phyloP scores from a whole-genome alignment of 2,888 invertebrate species.

The Lasioglossum zephyrum region DNA sequence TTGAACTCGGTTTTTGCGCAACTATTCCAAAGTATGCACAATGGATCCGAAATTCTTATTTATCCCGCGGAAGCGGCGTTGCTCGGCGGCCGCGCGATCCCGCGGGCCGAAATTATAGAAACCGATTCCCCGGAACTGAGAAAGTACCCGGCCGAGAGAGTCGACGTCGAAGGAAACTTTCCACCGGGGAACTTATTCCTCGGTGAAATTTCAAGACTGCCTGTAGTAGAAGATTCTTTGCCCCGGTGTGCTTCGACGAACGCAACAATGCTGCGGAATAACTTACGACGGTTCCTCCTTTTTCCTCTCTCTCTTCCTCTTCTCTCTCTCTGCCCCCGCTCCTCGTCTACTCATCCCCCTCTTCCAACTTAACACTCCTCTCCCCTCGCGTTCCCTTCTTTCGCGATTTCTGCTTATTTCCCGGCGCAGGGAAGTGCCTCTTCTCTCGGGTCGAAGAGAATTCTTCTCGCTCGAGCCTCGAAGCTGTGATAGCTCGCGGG shows the following conservation, averaged over 20 bases:
- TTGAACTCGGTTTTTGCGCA: neutral
- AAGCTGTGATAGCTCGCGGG: neutral
- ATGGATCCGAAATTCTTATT: slow-evolving; percentile 12
- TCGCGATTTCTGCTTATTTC: slow-evolving; percentile 28
- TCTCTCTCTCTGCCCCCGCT: neutral
- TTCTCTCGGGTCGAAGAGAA: slow-evolving; percentile 36
- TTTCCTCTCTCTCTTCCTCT: neutral
- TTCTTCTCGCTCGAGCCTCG: slow-evolving; percentile 25
- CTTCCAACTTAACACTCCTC: neutral
- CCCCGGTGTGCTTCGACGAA: slow-evolving; percentile 23
- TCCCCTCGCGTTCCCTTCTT: neutral
- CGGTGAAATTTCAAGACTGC: slow-evolving; percentile 36
- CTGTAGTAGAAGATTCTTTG: slow-evolving; percentile 25
- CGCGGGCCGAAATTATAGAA: neutral
- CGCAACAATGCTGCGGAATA: slow-evolving; percentile 47
- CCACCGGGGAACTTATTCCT: slow-evolving; percentile 23
- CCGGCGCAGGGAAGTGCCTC: slow-evolving; percentile 20
- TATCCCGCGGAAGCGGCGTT: neutral
- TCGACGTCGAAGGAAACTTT: slow-evolving; percentile 21
- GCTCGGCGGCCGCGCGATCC: neutral
- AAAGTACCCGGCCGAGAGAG: slow-evolving; percentile 3
- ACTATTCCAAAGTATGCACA: slow-evolving; percentile 23
- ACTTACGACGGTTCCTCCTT: slow-evolving; percentile 27
- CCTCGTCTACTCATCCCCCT: neutral
- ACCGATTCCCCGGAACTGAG: slow-evolving; percentile 10